Evolutionary conservation across 37 sponge, comb jelly and placozoan genomes (phyloP), one percentile per base, ranked within the genome.

Genomic region (Agelas oroides): DNA sequence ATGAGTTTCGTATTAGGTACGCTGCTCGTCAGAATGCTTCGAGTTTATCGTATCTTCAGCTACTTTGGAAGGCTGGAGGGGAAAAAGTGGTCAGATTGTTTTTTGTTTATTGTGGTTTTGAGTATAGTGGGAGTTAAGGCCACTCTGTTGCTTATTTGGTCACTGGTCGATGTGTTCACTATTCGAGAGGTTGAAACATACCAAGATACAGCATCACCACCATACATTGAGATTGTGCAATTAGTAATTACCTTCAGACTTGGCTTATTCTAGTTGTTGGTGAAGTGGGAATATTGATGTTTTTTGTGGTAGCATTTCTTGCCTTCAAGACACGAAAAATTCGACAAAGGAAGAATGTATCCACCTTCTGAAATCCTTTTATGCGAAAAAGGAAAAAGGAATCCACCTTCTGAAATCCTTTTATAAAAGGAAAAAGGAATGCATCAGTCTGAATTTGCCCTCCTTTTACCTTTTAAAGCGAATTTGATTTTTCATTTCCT

Each of bases 311-410:
- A n/a, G n/a, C n/a, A n/a, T n/a, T n/a, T n/a, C n/a, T n/a, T 11
- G 75, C 87, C 1, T 33, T 72, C 35, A 77, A 46, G 25, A 84
- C 84, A 52, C 37, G 84, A 53, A 84, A 75, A 46, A 84, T 84
- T 1, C 40, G 31, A 23, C 53, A 57, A 23, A n/a, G n/a, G n/a
- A n/a, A n/a, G n/a, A n/a, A n/a, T n/a, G n/a, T n/a, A n/a, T n/a
- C n/a, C n/a, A n/a, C n/a, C n/a, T n/a, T n/a, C n/a, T n/a, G n/a
- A n/a, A n/a, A n/a, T n/a, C n/a, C n/a, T n/a, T n/a, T n/a, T n/a
- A n/a, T n/a, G n/a, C n/a, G n/a, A n/a, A n/a, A n/a, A n/a, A n/a
- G n/a, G n/a, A n/a, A n/a, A n/a, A n/a, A n/a, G n/a, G n/a, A n/a
- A n/a, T n/a, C n/a, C n/a, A n/a, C n/a, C n/a, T n/a, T n/a, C n/a